Evolutionary conservation across 2,113 vertebrate species (phyloP), one percentile per base, ranked within the genome.

Genomic region (Oophaga pumilio): DNA sequence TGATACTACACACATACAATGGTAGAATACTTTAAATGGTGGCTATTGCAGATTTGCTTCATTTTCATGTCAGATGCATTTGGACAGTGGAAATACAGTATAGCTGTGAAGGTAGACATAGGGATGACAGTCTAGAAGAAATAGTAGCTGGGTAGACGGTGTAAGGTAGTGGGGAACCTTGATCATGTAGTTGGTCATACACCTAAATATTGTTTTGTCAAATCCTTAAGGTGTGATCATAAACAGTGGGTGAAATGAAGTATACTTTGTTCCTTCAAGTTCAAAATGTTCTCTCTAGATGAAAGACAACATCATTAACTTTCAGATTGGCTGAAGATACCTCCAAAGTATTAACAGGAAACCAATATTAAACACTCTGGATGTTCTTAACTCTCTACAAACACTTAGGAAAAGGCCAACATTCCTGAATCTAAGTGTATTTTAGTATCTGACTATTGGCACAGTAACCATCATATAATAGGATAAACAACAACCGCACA

Each of bases 361-460:
- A 84, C 57, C 82, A 68, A 84, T 71, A 84, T 71, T 84, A 84
- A 84, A 69, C 33, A 84, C 50, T 56, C 80, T 66, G 60, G 56
- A 68, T 84, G 66, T 84, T 84, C 82, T 56, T 84, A 84, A 71
- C 64, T 56, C 64, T 84, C 56, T 18, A 56, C 81, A 84, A 18
- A 50, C 80, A 82, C 20, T 68, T 60, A 80, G 24, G 10, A 14
- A 83, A 71, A 56, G 64, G 82, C 82, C 50, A 84, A 84, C 82
- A 84, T 84, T 84, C 66, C 50, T 71, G 52, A 71, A 71, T 84
- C 50, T 18, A 56, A 82, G 17, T 53, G 24, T 50, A 83, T 69
- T 7, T 26, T 71, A 56, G 17, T 84, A 84, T 84, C 49, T 68
- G 62, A 15, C 15, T 84, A 84, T 84, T 20, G 60, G 49, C 82